A percentile compares a stretch with the other conserved stretches of the same genome.
These are phyloP conservation scores for Tenodera sinensis DNA, from an alignment of 2,888 invertebrate species.

Conservation along the genomic window DNA sequence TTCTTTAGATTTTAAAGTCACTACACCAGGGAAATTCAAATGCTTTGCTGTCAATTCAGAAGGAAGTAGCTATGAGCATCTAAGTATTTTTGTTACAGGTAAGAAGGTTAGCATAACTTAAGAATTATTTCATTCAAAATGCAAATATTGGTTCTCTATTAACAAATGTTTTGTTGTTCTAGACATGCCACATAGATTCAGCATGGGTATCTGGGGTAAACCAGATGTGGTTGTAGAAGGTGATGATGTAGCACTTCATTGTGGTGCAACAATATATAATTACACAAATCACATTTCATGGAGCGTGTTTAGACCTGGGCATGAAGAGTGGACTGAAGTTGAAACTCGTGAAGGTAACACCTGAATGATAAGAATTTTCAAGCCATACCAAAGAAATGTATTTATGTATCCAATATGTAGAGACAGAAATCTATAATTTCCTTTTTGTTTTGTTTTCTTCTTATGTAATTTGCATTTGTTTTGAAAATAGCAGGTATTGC, in stretches of 20 bases:
- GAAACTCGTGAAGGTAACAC: background rate
- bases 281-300: constrained; percentile 41
- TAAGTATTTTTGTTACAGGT: constrained; percentile 43
- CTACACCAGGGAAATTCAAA: constrained; percentile 39
- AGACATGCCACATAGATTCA: constrained; percentile 50
- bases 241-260: constrained; percentile 54
- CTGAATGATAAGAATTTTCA: background rate
- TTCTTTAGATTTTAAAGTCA: constrained; percentile 27
- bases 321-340: background rate
- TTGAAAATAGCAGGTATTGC: too few relatives aligned
- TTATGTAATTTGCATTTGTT: background rate
- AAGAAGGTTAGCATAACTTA: constrained; percentile 22
- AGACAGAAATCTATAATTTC: too few relatives aligned
- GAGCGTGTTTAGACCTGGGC: background rate
- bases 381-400: too few relatives aligned
- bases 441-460: background rate
- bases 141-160: background rate
- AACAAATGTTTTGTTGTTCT: background rate
- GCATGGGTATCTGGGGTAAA: constrained; percentile 42
- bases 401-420: too few relatives aligned
- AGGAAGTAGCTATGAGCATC: constrained; percentile 37
- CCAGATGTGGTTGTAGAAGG: constrained; percentile 35
- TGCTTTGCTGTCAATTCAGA: constrained; percentile 43
- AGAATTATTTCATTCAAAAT: background rate
- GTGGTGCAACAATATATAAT: constrained; percentile 55